Conservation (phyloP, 1,140 invertebrate genomes). For the Bombus sibiricus region DNA sequence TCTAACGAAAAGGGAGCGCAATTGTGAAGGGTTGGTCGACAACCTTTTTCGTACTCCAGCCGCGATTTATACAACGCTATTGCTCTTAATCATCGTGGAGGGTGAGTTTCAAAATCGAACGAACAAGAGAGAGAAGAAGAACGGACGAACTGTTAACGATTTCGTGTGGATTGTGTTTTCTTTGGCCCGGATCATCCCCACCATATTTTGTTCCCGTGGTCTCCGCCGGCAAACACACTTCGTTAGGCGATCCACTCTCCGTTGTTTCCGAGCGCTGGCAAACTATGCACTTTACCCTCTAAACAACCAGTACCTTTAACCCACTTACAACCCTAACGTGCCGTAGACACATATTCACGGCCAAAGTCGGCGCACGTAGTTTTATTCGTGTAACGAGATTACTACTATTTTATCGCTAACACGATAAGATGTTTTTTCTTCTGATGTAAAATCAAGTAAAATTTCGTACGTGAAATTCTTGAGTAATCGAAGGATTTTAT, state of each 20-base stretch:
- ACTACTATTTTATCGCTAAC: background rate
- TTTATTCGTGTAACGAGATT: constrained; percentile 42
- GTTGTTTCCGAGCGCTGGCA: constrained; percentile 66
- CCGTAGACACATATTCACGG: constrained; percentile 61
- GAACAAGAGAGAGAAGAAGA: background rate
- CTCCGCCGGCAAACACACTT: constrained; percentile 56
- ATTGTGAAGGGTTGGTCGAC: no score
- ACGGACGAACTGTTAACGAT: constrained; percentile 61
- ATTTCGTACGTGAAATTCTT: no score
- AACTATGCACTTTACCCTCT: constrained; percentile 67
- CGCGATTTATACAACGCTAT: constrained; percentile 11
- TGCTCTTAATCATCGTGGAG: background rate
- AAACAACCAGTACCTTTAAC: constrained; percentile 67
- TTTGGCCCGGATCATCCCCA: constrained; percentile 27
- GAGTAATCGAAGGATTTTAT: no score
- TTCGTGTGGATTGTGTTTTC: constrained; percentile 67
- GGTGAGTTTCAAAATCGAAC: background rate
- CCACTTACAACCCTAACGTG: constrained; percentile 66
- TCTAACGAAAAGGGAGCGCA: background rate
- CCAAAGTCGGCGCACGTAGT: constrained; percentile 50
- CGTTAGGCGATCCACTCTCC: constrained; percentile 59
- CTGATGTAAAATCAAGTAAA: no score
- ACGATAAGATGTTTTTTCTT: background rate
- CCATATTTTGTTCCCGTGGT: constrained; percentile 41
- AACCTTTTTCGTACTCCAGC: background rate